Conservation (phyloP, 2,113 vertebrate genomes). For the Ramphastos sulfuratus region DNA sequence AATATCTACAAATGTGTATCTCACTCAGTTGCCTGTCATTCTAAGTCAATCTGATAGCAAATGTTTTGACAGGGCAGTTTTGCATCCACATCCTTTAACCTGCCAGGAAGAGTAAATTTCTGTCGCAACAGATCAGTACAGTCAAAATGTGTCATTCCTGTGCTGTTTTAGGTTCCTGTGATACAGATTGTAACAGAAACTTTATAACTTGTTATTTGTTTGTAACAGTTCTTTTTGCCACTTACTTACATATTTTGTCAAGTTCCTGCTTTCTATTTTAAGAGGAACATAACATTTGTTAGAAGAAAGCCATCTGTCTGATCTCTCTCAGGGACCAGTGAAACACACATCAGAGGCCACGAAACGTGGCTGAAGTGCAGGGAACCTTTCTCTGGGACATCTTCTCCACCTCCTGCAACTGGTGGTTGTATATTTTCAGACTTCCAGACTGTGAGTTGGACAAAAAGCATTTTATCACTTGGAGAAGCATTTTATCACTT, state of each 20-base stretch:
- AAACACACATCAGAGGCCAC: not conserved
- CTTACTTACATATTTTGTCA: not conserved
- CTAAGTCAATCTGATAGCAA: not conserved
- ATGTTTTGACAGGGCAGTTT: not conserved
- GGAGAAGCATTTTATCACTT: not conserved
- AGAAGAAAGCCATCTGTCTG: not conserved
- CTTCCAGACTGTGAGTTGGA: not conserved
- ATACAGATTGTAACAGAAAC: not conserved
- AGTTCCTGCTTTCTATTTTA: not conserved
- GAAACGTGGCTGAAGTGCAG: not conserved
- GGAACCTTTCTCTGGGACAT: not conserved
- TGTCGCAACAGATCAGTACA: not conserved
- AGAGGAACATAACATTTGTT: not conserved
- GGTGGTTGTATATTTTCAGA: not conserved
- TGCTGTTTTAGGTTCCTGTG: not conserved
- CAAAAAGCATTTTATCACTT: not conserved
- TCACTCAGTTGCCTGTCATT: not conserved
- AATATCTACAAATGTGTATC: not conserved
- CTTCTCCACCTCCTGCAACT: not conserved
- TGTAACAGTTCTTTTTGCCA: not conserved
- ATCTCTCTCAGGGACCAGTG: not conserved
- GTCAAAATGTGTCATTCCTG: not conserved
- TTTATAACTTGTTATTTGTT: not conserved
- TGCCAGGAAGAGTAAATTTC: not conserved
- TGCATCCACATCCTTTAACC: not conserved